Evolutionary conservation across 1,140 invertebrate species (phyloP), one percentile per base, ranked within the genome.

Genomic region (Neodiprion virginianus): DNA sequence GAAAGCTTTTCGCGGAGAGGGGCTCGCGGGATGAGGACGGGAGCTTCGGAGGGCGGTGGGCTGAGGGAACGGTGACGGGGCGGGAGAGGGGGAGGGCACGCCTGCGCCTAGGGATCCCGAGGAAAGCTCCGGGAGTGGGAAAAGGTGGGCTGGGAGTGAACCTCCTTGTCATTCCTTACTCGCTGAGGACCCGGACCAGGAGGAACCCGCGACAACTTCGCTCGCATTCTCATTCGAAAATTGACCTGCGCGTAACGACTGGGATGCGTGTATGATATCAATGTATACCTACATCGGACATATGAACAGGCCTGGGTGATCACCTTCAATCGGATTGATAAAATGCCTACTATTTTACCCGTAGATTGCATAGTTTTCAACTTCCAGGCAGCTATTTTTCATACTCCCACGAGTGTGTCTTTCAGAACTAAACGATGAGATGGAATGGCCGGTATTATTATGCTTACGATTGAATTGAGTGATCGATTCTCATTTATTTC

Each of bases 1-100:
- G 72, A 75, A 74, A 77, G 79, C 76, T 79, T 80, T 79, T 77
- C 50, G 61, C 67, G 49, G 81, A 81, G 80, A 81, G 82, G 80
- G 77, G 79, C 72, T 72, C 49, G 75, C 72, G 77, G 73, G 76
- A 75, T 69, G 76, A 72, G 73, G 75, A 66, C 67, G n/a, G 8
- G 71, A 65, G 49, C 17, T 21, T 21, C 17, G 17, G 17, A 21
- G 17, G 17, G 17, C 74, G 49, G 76, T 72, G 77, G 72, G 75
- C 75, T 69, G 75, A 73, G 73, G 75, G 61, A 69, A 67, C 67
- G 74, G 66, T 50, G 71, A 75, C 72, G 74, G n/a, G 49, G n/a
- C 21, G 53, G 71, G 17, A 9, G 66, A 68, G 61, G 66, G 72
- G 14, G 67, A 69, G 75, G 79, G 75, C 50, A 14, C 50, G 50